Evolutionary conservation across 2,797 vertebrate genomes (phyloP), one percentile per base, ranked within the genome.

Genomic region (Girardinus metallicus): DNA sequence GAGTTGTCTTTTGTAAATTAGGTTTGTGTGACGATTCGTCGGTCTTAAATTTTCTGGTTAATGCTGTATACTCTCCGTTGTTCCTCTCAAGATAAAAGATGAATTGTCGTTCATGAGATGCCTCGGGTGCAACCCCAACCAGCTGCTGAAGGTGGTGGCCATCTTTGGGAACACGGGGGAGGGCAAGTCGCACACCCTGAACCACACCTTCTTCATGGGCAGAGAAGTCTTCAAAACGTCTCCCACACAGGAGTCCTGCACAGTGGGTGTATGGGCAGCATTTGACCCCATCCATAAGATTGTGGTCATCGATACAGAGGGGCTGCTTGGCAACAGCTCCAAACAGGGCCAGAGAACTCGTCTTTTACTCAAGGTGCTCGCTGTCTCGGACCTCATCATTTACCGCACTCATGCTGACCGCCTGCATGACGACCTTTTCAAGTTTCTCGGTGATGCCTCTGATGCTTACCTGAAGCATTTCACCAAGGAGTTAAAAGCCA

Each of bases 161-260:
- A 98, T 99, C 94, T 99, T 99, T 91, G 98, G 98, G 82, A 99
- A 99, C 94, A 99, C 98, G 0, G 98, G 98, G 51, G 98, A 99
- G 92, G 98, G 98, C 66, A 99, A 99, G 91, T 99, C 98, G 83
- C 97, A 99, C 92, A 99, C 98, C 74, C 96, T 99, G 81, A 99
- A 99, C 92, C 98, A 99, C 91, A 97, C 98, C 0, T 99, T 99
- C 95, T 99, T 99, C 94, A 96, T 96, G 90, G 98, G 98, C 75
- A 96, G 96, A 60, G 98, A 99, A 91, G 98, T 99, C 76, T 99
- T 99, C 94, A 97, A 97, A 95, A 99, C 98, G 0, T 99, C 98
- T 79, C 98, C 98, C 79, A 96, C 98, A 0, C 98, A 99, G 90
- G 98, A 99, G 88, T 99, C 98, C 1, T 99, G 98, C 87, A 99